Base-by-base conservation (phyloP, 2,888 invertebrate species). In the Beris chalybata region DNA sequence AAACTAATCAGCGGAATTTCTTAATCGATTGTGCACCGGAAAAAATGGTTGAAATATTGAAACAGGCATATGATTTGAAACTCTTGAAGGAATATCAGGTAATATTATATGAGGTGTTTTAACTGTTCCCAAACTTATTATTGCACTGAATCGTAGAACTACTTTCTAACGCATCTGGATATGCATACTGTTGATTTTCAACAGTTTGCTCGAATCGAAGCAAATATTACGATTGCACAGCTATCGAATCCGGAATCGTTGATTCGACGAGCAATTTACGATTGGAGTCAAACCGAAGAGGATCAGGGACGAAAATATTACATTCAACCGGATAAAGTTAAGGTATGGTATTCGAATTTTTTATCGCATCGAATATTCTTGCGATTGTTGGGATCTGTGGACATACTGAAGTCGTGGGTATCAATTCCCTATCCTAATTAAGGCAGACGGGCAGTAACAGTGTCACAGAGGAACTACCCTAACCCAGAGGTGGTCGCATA, bases 1-100 rank as follows among this genome's bases (percentile, higher is more conserved):
- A 85, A 11, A 85, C 88, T 0, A 85, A 86, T 12, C 88, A 89
- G 72, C 86, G 83, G 68, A 89, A 89, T 73, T 86, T 95, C 63
- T 83, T 95, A 5, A 73, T 95, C 47, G 93, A 94, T 75, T 91
- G 93, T 75, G 83, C 87, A 4, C 81, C 87, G 0, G 85, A 88
- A n/a, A 86, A 86, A 73, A 83, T 92, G 31, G 74, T 85, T 4
- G 82, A 83, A 38, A 85, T 92, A 64, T 81, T 92, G 71, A 82
- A 84, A 45, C 90, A 94, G 80, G 93, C 94, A 0, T 84, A 87
- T 70, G 61, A 43, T 15, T 63, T 64, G 43, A 55, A 52, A n/a
- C 38, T 66, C 22, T 3, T 55, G 54, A 54, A 30, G 11, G 54
- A 5, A 76, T 78, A 69, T 76, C 76, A 84, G 82, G 64, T 54